Percentiles rank a stretch among this genome's conserved stretches.
Conservation (phyloP, 2,113 vertebrate genomes). For the Mobula hypostoma region DNA sequence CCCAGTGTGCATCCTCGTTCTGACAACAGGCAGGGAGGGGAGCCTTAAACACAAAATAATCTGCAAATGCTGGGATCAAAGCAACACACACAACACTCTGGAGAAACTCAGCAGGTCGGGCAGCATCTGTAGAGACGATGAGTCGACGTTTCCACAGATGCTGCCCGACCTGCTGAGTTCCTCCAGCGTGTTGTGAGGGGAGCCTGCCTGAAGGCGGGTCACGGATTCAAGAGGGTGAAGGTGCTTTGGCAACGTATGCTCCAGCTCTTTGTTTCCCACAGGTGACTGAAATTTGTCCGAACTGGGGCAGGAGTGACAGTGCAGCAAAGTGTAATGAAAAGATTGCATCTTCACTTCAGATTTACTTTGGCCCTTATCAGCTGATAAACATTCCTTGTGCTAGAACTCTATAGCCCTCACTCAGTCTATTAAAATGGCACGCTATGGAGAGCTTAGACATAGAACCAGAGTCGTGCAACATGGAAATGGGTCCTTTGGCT, state of each 20-base stretch:
- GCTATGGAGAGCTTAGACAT: too few species aligned
- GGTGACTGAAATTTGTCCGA: neutral
- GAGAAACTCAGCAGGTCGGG: too few species aligned
- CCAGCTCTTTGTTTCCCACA: neutral
- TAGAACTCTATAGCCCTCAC: too few species aligned
- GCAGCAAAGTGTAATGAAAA: neutral
- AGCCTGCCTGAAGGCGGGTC: neutral
- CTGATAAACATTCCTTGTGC: neutral
- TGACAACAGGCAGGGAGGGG: neutral
- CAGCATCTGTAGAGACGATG: too few species aligned
- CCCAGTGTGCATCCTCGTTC: neutral
- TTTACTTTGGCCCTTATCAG: neutral
- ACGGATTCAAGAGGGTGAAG: neutral
- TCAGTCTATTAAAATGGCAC: too few species aligned
- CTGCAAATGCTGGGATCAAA: too few species aligned
- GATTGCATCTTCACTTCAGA: neutral
- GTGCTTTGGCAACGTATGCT: neutral
- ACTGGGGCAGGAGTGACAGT: neutral
- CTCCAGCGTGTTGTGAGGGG: neutral
- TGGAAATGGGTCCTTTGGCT: too few species aligned
- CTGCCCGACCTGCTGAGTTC: too few species aligned
- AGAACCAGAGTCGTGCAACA: too few species aligned
- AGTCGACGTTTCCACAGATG: too few species aligned
- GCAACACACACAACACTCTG: too few species aligned
- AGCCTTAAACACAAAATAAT: neutral